phyloP scores from a whole-genome alignment of 2,888 invertebrate species.

The Micropterix aruncella region DNA sequence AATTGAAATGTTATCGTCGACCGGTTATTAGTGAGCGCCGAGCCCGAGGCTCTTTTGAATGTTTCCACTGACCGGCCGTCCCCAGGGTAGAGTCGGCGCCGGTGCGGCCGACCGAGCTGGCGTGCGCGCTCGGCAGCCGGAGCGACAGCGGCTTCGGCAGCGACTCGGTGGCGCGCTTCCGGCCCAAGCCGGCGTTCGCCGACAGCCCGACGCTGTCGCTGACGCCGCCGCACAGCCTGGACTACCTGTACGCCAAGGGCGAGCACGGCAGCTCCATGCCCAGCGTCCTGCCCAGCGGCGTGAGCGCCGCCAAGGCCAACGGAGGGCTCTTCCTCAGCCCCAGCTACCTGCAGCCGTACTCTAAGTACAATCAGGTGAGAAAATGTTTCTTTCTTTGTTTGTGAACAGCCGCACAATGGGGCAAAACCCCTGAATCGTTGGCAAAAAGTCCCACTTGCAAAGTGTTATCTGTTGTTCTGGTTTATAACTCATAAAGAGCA shows the following conservation, averaged over 20 bases:
- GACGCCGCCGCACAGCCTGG: slow-evolving; percentile 31
- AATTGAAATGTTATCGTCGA: too few species aligned
- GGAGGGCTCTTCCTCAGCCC: slow-evolving; percentile 32
- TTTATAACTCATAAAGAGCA: too few species aligned
- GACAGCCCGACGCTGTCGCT: slow-evolving; percentile 35
- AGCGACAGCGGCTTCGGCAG: slow-evolving; percentile 15
- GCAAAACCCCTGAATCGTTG: too few species aligned
- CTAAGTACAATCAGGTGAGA: slow-evolving; percentile 30
- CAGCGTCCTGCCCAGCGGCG: slow-evolving; percentile 31
- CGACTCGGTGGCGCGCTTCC: slow-evolving; percentile 16
- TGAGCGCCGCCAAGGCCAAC: slow-evolving; percentile 26
- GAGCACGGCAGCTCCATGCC: slow-evolving; percentile 29
- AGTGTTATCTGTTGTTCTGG: too few species aligned
- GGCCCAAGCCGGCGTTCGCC: slow-evolving; percentile 18
- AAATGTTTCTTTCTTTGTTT: slow-evolving; percentile 10
- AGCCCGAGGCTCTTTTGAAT: too few species aligned
- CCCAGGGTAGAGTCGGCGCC: slow-evolving; percentile 2
- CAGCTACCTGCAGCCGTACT: slow-evolving; percentile 33
- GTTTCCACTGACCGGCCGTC: too few species aligned
- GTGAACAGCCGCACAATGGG: slow-evolving; percentile 6
- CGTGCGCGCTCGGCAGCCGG: slow-evolving; percentile 19
- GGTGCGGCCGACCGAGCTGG: slow-evolving; percentile 17
- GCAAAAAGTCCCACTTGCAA: too few species aligned
- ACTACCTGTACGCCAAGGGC: slow-evolving; percentile 30
- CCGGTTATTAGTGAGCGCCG: too few species aligned